phyloP scores from a whole-genome alignment of 2,113 vertebrate species.

The Martes martes region DNA sequence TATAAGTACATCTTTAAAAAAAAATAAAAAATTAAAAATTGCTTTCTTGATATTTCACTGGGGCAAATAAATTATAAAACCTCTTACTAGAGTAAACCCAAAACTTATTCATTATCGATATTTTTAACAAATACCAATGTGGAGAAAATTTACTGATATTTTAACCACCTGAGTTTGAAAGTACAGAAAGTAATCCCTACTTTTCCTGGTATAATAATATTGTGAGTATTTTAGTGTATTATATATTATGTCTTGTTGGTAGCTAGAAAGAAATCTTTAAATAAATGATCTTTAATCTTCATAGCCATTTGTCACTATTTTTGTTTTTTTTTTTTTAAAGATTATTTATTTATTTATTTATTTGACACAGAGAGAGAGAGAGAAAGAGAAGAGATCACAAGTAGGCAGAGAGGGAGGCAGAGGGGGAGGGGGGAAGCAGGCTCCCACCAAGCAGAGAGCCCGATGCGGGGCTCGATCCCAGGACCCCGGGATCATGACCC shows the following conservation, averaged over 20 bases:
- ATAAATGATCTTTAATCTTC: conserved; percentile 1
- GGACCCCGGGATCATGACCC: too few species aligned
- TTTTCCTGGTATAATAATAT: background rate
- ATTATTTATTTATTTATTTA: too few species aligned
- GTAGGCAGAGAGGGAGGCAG: too few species aligned
- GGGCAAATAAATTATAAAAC: background rate
- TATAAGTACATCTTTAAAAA: background rate
- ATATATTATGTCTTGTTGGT: background rate
- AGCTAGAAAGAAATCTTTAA: background rate
- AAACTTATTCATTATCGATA: background rate
- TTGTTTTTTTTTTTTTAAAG: background rate
- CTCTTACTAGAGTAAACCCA: background rate
- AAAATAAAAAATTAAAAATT: conserved; percentile 16
- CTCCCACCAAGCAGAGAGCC: too few species aligned
- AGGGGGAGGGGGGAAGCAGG: too few species aligned
- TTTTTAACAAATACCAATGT: background rate
- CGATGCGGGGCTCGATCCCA: too few species aligned
- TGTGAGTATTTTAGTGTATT: background rate
- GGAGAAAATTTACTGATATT: background rate
- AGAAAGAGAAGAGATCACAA: too few species aligned
- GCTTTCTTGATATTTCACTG: background rate
- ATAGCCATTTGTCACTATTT: background rate
- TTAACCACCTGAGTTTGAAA: background rate
- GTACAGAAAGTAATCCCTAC: background rate
- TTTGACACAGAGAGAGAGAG: too few species aligned